Evolutionary conservation across 2,888 invertebrate species (phyloP), one percentile per base, ranked within the genome.

Genomic region (Venusia cambrica): DNA sequence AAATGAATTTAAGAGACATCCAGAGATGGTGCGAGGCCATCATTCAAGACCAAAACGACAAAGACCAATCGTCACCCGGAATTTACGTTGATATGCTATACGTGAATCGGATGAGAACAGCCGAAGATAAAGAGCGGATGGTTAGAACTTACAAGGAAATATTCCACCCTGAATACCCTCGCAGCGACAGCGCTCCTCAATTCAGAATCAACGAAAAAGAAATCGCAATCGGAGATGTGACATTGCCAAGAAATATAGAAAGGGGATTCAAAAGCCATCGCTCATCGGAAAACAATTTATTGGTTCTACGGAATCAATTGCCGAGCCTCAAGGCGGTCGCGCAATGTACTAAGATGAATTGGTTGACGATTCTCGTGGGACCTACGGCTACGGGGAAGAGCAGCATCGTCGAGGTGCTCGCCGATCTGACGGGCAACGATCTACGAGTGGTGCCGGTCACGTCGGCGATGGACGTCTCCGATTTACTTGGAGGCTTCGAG

Each of bases 401-500:
- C 35, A 91, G 91, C 55, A 71, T 94, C 3, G 91, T 97, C 10
- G 91, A 92, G 66, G 88, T 93, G 24, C 73, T 97, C 38, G 93
- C 97, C 0, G 89, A 91, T 55, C 71, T 98, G 30, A 89, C 91
- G 0, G 95, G 95, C 1, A 91, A 91, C 51, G 89, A 90, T 38
- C 84, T 98, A 21, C 90, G 91, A 52, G 91, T 93, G 0, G 81
- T 98, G 38, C 91, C 94, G 5, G 93, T 98, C 29, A 97, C 96
- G 56, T 94, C 96, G 13, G 93, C 96, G 15, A 97, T 97, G 93
- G 98, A 98, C 64, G 96, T 97, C 0, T 95, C 94, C 0, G 98
- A 98, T 69, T 91, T 98, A 29, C 88, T 98, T 1, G 99, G 99
- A 28, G 97, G 98, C 45, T 99, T 98, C 78, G 99, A 99, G 88